These are phyloP conservation scores for Luidia sarsii DNA, from an alignment of 53 echinoderm and acorn worm species.

Conservation along the genomic window DNA sequence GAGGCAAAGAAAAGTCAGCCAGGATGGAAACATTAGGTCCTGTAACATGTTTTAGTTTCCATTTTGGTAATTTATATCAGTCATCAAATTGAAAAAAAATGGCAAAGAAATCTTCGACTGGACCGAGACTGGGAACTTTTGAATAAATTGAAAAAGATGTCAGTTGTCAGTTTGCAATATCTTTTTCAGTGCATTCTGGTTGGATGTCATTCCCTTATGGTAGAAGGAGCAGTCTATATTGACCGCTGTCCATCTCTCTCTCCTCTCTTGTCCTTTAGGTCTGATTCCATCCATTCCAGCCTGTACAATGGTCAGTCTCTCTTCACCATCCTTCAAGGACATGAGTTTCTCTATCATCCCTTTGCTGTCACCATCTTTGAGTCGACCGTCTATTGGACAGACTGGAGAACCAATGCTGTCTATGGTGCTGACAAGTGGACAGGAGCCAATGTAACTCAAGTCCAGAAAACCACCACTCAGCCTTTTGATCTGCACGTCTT, in stretches of 20 bases:
- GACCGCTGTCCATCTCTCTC: not conserved
- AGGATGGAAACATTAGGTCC: no score
- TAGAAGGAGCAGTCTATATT: no score
- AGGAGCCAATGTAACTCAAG: slow-evolving; percentile 73
- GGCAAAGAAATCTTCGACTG: no score
- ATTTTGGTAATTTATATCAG: no score
- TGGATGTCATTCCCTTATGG: no score
- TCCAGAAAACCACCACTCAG: slow-evolving; percentile 89
- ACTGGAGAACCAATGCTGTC: slow-evolving; percentile 91
- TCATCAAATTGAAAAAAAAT: no score
- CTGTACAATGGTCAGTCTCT: slow-evolving; percentile 69
- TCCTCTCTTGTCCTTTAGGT: slow-evolving; percentile 47
- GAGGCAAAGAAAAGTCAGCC: no score
- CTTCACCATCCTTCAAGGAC: slow-evolving; percentile 75
- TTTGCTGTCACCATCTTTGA: slow-evolving; percentile 97
- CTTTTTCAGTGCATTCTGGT: no score
- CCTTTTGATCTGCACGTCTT: slow-evolving; percentile 95
- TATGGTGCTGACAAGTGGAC: slow-evolving; percentile 90
- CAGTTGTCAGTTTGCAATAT: no score
- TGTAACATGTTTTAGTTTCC: no score
- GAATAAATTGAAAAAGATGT: no score
- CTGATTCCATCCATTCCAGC: slow-evolving; percentile 92
- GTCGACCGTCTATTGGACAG: slow-evolving; percentile 88
- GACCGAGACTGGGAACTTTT: no score
- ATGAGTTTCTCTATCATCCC: slow-evolving; percentile 78